Conservation (phyloP, 2,797 vertebrate species). For the Pseudochaenichthys georgianus region DNA sequence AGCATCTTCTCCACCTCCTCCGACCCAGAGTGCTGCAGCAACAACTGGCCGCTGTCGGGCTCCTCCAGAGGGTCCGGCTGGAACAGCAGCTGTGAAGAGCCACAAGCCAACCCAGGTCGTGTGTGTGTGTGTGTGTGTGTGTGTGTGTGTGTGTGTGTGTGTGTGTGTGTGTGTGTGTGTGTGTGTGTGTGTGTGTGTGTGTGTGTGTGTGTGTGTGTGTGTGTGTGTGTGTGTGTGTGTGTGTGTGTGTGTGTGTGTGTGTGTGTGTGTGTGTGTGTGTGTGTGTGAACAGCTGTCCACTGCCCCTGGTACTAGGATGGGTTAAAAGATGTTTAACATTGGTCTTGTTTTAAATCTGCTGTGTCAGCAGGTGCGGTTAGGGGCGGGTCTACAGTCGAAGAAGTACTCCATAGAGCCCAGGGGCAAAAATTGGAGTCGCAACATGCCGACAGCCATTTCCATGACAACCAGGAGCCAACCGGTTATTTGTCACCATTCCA, state of each 20-base stretch:
- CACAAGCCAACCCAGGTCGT: constrained; percentile 28
- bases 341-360: neutral
- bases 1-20: constrained; percentile 37
- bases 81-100: constrained; percentile 56
- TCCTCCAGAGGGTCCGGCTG: constrained; percentile 26
- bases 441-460: constrained; percentile 41
- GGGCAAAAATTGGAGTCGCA: constrained; percentile 68
- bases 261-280: rapidly evolving
- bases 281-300: no score
- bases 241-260: rapidly evolving
- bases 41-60: constrained; percentile 24
- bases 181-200: no score
- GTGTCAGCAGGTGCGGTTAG: constrained; percentile 13
- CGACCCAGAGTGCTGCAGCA: neutral
- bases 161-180: rapidly evolving
- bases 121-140: no score
- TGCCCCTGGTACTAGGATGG: no score
- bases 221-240: rapidly evolving
- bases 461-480: constrained; percentile 5
- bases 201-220: no score
- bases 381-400: constrained; percentile 63
- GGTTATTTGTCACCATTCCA: neutral
- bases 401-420: constrained; percentile 56
- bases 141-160: no score
- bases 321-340: neutral